Evolutionary conservation across 2,113 vertebrate species (phyloP), one percentile per base, ranked within the genome.

Genomic region (Semnornis frantzii): DNA sequence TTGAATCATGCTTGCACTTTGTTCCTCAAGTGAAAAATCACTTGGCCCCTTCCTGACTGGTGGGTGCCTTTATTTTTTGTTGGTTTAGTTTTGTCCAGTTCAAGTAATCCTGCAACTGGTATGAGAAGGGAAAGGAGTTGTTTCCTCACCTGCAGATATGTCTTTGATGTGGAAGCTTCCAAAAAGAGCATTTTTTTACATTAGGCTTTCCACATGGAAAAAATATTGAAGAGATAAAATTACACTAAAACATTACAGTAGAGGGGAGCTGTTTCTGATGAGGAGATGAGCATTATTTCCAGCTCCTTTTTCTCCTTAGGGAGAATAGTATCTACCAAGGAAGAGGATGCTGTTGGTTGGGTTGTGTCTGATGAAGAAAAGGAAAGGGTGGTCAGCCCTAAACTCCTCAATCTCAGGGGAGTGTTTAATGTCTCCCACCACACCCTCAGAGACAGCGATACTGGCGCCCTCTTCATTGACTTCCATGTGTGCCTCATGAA

Each of bases 391-490:
- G 28, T 97, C 87, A 13, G 71, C 98, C 70, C 31, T 95, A 23
- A 98, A 97, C 17, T 97, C 90, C 1, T 66, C 87, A 4, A 1
- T 8, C 2, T 88, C 18, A 94, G 54, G 3, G 23, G 93, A 62
- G n/a, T 96, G 0, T 25, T 75, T 23, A 15, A 19, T 33, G 2
- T 87, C 89, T 66, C 83, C 93, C 8, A 74, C 34, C 28, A 19
- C 50, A 39, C 25, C 95, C 0, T 58, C 92, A 50, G 93, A 69
- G 10, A 60, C 94, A 1, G 85, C 8, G 1, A 82, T 81, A 76
- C 97, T 96, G 0, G 87, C 95, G 25, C 98, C 98, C 6, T 97
- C 94, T 76, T 98, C 98, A 1, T 75, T 96, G 11, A 98, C 93
- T 78, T 98, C 98, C 33, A 98, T 64, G 63, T 68, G 95, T 0